phyloP scores from a whole-genome alignment of 1,140 invertebrate species.

The Dermatophagoides farinae region DNA sequence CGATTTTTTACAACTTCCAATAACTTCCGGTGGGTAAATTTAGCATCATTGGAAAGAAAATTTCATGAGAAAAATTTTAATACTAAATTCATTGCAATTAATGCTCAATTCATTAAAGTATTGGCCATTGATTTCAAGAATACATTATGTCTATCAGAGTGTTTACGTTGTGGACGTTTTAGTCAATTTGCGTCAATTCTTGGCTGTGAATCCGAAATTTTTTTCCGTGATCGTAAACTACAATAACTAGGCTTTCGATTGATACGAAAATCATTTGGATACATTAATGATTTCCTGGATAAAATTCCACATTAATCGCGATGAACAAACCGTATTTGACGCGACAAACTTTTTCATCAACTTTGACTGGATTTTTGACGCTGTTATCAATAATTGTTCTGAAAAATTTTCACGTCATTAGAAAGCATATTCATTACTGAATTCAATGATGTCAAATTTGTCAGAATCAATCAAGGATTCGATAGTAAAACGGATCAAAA shows the following conservation, averaged over 20 bases:
- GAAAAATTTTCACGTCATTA: not conserved
- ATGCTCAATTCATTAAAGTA: not conserved
- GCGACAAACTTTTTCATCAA: too few relatives aligned
- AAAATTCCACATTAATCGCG: not conserved
- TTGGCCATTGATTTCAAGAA: not conserved
- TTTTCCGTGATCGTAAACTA: not conserved
- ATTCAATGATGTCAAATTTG: not conserved
- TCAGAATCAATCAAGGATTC: not conserved
- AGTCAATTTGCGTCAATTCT: not conserved
- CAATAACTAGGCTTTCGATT: not conserved
- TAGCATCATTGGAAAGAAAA: not conserved
- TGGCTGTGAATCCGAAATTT: not conserved
- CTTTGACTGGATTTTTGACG: too few relatives aligned
- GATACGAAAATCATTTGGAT: not conserved
- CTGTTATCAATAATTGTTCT: too few relatives aligned
- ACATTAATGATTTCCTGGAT: not conserved
- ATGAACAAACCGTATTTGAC: not conserved
- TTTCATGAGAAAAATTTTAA: not conserved
- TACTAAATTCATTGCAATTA: not conserved
- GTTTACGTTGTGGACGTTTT: not conserved
- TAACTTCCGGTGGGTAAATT: too few relatives aligned
- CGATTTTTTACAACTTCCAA: too few relatives aligned
- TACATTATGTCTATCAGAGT: slow-evolving; percentile 7
- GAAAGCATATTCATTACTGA: not conserved
- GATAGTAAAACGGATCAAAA: too few relatives aligned